Evolutionary conservation across 2,888 invertebrate species (phyloP).

Genomic region (Cataglyphis altisquamis): DNA sequence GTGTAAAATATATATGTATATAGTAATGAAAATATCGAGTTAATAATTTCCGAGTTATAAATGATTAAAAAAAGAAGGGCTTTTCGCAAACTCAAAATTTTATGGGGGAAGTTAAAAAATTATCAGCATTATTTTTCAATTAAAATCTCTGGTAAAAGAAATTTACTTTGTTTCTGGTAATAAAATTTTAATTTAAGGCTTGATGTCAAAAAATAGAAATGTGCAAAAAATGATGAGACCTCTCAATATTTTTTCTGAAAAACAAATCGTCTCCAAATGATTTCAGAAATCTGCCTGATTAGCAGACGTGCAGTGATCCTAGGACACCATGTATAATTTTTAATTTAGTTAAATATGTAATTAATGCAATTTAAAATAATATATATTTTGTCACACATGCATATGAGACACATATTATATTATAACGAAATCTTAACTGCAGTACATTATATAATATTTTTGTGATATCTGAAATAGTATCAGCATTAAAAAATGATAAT

Average conservation of each 20-base stretch:
- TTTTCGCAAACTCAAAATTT: neutral
- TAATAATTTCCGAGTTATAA: neutral
- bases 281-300: neutral
- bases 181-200: neutral
- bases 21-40: neutral
- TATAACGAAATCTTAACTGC: neutral
- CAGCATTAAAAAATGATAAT: neutral
- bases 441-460: neutral
- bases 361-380: neutral
- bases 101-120: neutral
- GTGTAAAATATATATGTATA: too few relatives aligned
- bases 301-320: neutral
- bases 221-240: neutral
- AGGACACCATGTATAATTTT: neutral
- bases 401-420: neutral
- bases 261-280: neutral
- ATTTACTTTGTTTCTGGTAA: neutral
- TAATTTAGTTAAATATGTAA: neutral
- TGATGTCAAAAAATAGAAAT: neutral
- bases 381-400: neutral
- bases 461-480: neutral
- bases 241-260: neutral
- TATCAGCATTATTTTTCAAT: neutral
- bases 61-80: neutral
- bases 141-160: neutral